Evolutionary conservation across 53 echinoderm and acorn worm genomes (phyloP).

Genomic region (Mesocentrotus franciscanus): DNA sequence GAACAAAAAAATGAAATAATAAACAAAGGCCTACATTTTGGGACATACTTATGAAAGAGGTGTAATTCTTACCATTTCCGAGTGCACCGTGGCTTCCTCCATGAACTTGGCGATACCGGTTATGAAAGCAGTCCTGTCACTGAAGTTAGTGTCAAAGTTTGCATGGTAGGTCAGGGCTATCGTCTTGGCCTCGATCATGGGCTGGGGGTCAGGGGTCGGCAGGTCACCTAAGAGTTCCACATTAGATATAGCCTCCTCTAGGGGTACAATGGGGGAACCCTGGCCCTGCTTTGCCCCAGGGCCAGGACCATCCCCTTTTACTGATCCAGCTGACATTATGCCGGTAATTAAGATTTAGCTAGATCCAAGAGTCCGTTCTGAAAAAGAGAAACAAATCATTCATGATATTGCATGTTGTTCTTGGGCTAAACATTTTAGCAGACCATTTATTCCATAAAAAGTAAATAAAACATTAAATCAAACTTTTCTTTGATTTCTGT

Average conservation of each 20-base stretch:
- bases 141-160: slow-evolving; percentile 72
- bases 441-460: no score
- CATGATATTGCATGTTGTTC: neutral
- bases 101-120: slow-evolving; percentile 64
- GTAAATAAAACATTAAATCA: no score
- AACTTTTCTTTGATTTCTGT: no score
- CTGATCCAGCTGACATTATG: neutral
- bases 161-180: slow-evolving; percentile 70
- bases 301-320: neutral
- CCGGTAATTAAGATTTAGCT: neutral
- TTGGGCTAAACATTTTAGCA: no score
- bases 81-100: slow-evolving; percentile 70
- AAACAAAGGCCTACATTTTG: no score
- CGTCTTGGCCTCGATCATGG: slow-evolving; percentile 64
- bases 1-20: no score
- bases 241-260: slow-evolving; percentile 61
- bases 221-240: slow-evolving; percentile 43
- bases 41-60: neutral
- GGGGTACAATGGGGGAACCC: slow-evolving; percentile 38
- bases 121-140: slow-evolving; percentile 66
- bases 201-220: slow-evolving; percentile 53
- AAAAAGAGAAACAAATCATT: neutral
- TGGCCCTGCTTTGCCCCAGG: slow-evolving; percentile 9
- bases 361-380: neutral
- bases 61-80: slow-evolving; percentile 58